phyloP scores from a whole-genome alignment of 2,797 vertebrate species.

The Onychomys torridus region DNA sequence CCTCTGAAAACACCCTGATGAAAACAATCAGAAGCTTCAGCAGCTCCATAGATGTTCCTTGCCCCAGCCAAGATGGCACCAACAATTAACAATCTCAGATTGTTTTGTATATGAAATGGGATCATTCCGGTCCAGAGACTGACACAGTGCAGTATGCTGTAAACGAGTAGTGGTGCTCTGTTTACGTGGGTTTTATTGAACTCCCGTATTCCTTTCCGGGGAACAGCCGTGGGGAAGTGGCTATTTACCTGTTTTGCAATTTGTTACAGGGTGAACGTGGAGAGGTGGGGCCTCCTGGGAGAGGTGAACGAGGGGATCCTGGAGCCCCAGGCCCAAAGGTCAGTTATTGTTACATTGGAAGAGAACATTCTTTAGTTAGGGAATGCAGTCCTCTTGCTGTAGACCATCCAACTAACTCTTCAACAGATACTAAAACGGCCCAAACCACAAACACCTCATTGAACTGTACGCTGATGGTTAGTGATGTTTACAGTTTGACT shows the following conservation, averaged over 20 bases:
- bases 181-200: background rate
- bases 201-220: background rate
- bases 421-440: background rate
- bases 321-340: constrained; percentile 95
- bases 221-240: background rate
- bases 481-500: background rate
- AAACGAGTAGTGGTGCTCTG: background rate
- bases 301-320: constrained; percentile 94
- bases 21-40: background rate
- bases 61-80: background rate
- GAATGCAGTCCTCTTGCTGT: background rate
- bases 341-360: constrained; percentile 78
- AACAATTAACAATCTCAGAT: background rate
- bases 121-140: background rate
- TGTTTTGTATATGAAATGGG: background rate
- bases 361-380: background rate
- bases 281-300: constrained; percentile 93
- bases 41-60: no score
- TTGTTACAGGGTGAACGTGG: constrained; percentile 94
- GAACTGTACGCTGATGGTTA: background rate
- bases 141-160: background rate
- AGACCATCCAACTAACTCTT: constrained; percentile 36
- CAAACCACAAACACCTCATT: constrained; percentile 15
- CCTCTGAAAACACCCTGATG: background rate
- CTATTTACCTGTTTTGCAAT: constrained; percentile 65